These are phyloP conservation scores for Ceratosolen fusciceps DNA, from an alignment of 1,140 invertebrate genomes.

Conservation along the genomic window DNA sequence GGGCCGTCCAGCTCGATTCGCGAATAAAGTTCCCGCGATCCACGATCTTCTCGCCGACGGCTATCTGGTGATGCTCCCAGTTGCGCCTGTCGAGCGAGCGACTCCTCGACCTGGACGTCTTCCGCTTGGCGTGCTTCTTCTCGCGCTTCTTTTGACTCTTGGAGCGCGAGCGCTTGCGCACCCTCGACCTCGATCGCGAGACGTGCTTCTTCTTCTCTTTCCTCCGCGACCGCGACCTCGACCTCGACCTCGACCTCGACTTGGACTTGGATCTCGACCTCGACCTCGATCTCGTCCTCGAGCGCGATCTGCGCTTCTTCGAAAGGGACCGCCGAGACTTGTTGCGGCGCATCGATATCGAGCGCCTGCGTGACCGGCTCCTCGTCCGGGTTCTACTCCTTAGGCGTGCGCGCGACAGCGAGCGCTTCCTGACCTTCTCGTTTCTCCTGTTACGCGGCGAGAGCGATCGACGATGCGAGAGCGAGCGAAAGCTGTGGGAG, in stretches of 20 bases:
- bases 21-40: constrained; percentile 57
- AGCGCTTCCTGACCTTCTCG: neutral
- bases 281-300: constrained; percentile 56
- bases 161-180: constrained; percentile 59
- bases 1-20: constrained; percentile 55
- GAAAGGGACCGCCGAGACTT: constrained; percentile 52
- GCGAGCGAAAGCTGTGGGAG: constrained; percentile 55
- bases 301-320: constrained; percentile 41
- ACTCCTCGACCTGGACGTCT: constrained; percentile 64
- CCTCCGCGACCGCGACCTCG: constrained; percentile 62
- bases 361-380: constrained; percentile 57
- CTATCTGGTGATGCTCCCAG: constrained; percentile 56
- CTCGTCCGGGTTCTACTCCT: constrained; percentile 58
- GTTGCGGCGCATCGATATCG: constrained; percentile 55
- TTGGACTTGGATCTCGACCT: constrained; percentile 62
- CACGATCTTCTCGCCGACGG: constrained; percentile 57
- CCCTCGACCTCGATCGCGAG: constrained; percentile 58
- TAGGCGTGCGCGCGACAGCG: constrained; percentile 51
- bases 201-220: constrained; percentile 68
- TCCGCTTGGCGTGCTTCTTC: constrained; percentile 63
- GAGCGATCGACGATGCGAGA: constrained; percentile 62
- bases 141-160: constrained; percentile 59
- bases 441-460: constrained; percentile 54
- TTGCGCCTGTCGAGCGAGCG: constrained; percentile 54
- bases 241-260: constrained; percentile 55